Percentiles rank a stretch among this genome's conserved stretches.
phyloP scores from a whole-genome alignment of 2,797 vertebrate genomes.

The Sebastes vulpes region DNA sequence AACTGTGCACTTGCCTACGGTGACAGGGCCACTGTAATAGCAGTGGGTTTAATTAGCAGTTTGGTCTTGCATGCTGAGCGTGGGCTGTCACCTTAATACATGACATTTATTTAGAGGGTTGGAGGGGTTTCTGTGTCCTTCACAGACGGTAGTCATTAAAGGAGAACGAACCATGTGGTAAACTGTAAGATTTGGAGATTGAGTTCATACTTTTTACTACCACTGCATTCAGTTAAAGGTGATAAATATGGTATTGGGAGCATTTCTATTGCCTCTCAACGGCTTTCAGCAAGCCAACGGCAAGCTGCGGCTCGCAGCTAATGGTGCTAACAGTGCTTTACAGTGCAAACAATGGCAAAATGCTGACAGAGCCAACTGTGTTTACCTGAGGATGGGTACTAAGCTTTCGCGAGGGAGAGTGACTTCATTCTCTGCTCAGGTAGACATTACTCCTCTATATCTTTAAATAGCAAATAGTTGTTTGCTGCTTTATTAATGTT shows the following conservation, averaged over 20 bases:
- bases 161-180: neutral
- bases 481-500: too few relatives aligned
- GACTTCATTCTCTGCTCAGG: too few relatives aligned
- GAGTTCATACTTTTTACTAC: neutral
- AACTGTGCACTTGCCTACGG: neutral
- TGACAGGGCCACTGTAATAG: conserved; percentile 19
- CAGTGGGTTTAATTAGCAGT: conserved; percentile 60
- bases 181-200: neutral
- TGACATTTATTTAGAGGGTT: conserved; percentile 54
- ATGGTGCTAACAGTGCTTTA: too few relatives aligned
- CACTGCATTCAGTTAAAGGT: neutral
- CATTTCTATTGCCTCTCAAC: neutral
- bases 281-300: too few relatives aligned
- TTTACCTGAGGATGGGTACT: too few relatives aligned
- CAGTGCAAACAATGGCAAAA: too few relatives aligned
- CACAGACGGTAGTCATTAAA: conserved; percentile 38
- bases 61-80: conserved; percentile 38
- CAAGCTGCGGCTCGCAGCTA: too few relatives aligned
- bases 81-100: conserved; percentile 29
- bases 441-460: too few relatives aligned
- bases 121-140: conserved; percentile 26
- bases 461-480: too few relatives aligned
- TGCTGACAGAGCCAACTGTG: too few relatives aligned
- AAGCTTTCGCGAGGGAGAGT: too few relatives aligned
- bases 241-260: too few relatives aligned